phyloP scores from a whole-genome alignment of 1,140 invertebrate species.

The Hyles euphorbiae region DNA sequence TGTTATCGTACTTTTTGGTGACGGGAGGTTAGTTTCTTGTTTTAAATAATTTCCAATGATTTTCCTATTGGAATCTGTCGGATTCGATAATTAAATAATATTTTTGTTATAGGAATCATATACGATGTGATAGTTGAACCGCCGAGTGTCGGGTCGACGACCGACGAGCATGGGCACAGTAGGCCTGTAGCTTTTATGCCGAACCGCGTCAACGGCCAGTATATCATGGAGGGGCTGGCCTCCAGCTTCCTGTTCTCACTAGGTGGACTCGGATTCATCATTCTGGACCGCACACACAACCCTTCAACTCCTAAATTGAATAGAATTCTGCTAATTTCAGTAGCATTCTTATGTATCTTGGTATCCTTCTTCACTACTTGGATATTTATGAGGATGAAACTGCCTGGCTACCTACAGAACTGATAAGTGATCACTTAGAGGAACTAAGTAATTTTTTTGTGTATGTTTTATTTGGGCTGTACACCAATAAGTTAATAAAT shows the following conservation, averaged over 20 bases:
- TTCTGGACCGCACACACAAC: conserved; percentile 95
- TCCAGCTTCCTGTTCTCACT: conserved; percentile 97
- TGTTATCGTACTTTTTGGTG: conserved; percentile 97
- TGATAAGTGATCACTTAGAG: conserved; percentile 40
- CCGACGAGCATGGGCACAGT: conserved; percentile 96
- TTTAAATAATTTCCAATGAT: conserved; percentile 19
- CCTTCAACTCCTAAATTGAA: conserved; percentile 95
- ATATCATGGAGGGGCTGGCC: conserved; percentile 98
- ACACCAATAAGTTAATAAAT: conserved; percentile 4
- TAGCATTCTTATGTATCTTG: conserved; percentile 95
- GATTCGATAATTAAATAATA: conserved; percentile 9
- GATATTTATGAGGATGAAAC: conserved; percentile 99
- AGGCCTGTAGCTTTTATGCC: conserved; percentile 98
- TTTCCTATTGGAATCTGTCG: conserved; percentile 33
- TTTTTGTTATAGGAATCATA: conserved; percentile 89
- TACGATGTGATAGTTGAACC: conserved; percentile 99
- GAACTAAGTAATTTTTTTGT: conserved; percentile 39
- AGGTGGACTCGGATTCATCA: conserved; percentile 96
- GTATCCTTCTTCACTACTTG: conserved; percentile 97
- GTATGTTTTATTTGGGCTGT: conserved; percentile 44
- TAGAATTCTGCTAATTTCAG: conserved; percentile 91
- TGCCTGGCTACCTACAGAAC: conserved; percentile 86
- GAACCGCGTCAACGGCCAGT: conserved; percentile 98
- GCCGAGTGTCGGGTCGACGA: conserved; percentile 97
- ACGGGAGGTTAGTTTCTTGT: conserved; percentile 89